A percentile compares a stretch with the other conserved stretches of the same genome.
Evolutionary conservation across 2,113 vertebrate species (phyloP).

Genomic region (Centropristis striata): DNA sequence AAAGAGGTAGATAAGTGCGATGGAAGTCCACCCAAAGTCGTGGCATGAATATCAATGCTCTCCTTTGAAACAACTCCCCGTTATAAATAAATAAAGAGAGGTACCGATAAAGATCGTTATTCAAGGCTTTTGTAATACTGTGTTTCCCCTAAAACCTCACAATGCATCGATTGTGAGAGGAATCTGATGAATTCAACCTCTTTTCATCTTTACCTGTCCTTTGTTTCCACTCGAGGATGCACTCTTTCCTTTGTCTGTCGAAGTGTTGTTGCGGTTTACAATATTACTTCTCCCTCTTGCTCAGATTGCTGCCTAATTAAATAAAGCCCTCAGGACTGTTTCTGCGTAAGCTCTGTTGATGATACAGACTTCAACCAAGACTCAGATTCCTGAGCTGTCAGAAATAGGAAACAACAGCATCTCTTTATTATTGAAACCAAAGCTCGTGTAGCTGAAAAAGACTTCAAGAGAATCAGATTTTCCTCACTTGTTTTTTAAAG

Average conservation of each 20-base stretch:
- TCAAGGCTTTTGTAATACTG: constrained; percentile 41
- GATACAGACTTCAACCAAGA: constrained; percentile 4
- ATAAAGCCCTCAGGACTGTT: constrained; percentile 44
- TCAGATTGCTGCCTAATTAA: constrained; percentile 52
- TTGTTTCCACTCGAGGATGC: constrained; percentile 13
- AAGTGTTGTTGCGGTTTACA: constrained; percentile 22
- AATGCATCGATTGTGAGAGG: constrained; percentile 51
- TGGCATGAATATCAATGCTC: constrained; percentile 78
- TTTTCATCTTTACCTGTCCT: constrained; percentile 15
- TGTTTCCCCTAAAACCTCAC: constrained; percentile 50
- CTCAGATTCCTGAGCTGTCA: constrained; percentile 7
- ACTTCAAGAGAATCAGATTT: constrained; percentile 3
- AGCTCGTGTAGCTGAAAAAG: constrained; percentile 1
- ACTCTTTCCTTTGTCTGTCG: constrained; percentile 9
- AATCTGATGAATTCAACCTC: constrained; percentile 41
- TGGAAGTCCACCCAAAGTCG: constrained; percentile 60
- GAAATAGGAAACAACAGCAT: constrained; percentile 5
- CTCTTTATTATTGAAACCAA: constrained; percentile 17
- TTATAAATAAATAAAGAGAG: constrained; percentile 80
- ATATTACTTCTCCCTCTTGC: neutral
- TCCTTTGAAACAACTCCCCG: constrained; percentile 72
- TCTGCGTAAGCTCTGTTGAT: constrained; percentile 18
- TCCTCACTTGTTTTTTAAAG: constrained; percentile 9
- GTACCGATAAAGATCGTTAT: constrained; percentile 69
- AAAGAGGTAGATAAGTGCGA: constrained; percentile 69